Conservation (phyloP, 2,797 vertebrate species). For the Onychomys leucogaster region DNA sequence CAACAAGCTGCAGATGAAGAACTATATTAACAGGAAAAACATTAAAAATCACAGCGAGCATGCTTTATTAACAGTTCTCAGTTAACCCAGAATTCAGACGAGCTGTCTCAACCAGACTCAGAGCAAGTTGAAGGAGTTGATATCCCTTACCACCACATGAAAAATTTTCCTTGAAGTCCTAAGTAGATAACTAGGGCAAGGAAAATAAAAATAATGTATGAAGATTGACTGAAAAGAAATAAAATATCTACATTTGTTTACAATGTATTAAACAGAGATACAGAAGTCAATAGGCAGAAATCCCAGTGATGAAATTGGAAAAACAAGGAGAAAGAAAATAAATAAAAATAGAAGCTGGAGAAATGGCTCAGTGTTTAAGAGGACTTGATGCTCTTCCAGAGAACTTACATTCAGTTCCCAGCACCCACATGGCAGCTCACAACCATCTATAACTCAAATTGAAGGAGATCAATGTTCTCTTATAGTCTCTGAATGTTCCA, state of each 20-base stretch:
- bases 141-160: background rate
- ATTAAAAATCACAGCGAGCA: background rate
- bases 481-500: background rate
- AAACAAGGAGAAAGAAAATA: background rate
- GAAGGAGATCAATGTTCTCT: background rate
- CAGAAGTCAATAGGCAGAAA: background rate
- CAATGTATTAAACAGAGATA: background rate
- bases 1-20: background rate
- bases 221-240: background rate
- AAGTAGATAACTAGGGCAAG: background rate
- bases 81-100: background rate
- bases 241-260: background rate
- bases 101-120: background rate
- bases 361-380: background rate
- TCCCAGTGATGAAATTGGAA: background rate
- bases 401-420: background rate
- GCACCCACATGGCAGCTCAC: no score
- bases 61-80: background rate
- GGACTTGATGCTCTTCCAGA: background rate
- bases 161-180: background rate
- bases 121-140: background rate
- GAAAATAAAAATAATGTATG: background rate
- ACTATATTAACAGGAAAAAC: background rate
- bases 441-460: accelerated
- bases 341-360: background rate